These are phyloP conservation scores for Zootoca vivipara DNA, from an alignment of 2,113 vertebrate genomes.

Conservation along the genomic window DNA sequence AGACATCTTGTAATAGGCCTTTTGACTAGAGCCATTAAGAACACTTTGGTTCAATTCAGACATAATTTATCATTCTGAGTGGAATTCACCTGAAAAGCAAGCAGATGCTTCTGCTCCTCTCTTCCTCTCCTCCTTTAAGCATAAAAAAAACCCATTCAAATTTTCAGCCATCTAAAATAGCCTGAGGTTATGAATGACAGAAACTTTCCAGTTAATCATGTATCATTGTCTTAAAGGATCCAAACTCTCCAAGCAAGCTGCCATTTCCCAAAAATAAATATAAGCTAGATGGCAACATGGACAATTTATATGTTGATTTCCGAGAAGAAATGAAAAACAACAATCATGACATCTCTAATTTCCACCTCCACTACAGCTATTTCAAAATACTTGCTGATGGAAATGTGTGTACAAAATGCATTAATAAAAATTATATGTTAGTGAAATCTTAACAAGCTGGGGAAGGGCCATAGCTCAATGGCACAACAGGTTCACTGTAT, in stretches of 20 bases:
- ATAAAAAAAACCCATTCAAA: slow-evolving; percentile 32
- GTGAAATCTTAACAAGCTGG: neutral
- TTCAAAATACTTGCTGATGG: neutral
- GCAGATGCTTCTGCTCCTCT: slow-evolving; percentile 35
- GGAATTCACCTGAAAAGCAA: slow-evolving; percentile 66
- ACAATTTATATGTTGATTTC: slow-evolving; percentile 50
- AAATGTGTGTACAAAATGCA: neutral
- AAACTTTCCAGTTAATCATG: slow-evolving; percentile 54
- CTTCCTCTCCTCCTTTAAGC: neutral
- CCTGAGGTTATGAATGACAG: slow-evolving; percentile 58
- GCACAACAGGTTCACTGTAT: too few relatives aligned
- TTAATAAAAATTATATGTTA: neutral
- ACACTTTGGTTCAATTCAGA: slow-evolving; percentile 68
- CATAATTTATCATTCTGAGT: slow-evolving; percentile 67
- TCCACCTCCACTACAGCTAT: neutral
- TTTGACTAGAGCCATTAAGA: slow-evolving; percentile 71
- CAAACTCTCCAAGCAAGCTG: slow-evolving; percentile 44
- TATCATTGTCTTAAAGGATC: slow-evolving; percentile 55
- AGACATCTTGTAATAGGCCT: slow-evolving; percentile 74
- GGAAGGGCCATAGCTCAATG: too few relatives aligned
- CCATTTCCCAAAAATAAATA: slow-evolving; percentile 61
- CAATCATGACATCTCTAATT: slow-evolving; percentile 28
- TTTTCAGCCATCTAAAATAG: slow-evolving; percentile 55
- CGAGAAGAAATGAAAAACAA: slow-evolving; percentile 37
- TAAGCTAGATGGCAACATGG: slow-evolving; percentile 1